These are phyloP conservation scores for Mesocentrotus franciscanus DNA, from an alignment of 53 echinoderm and acorn worm species.

Conservation along the genomic window DNA sequence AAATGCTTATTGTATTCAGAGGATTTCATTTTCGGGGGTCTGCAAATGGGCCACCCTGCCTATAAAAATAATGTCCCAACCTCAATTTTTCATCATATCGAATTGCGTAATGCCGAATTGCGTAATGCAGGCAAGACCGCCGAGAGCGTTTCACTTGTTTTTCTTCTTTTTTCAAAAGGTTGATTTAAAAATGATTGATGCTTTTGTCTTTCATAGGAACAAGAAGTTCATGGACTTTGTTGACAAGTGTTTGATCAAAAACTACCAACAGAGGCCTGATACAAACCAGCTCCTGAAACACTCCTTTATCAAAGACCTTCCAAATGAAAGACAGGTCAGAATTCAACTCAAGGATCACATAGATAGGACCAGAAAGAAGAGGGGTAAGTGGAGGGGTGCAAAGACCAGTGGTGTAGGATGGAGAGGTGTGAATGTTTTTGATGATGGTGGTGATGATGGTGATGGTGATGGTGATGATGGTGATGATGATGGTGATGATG, in stretches of 20 bases:
- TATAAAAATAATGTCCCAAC: no score
- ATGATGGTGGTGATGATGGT: slow-evolving; percentile 46
- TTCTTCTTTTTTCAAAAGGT: no score
- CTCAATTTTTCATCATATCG: no score
- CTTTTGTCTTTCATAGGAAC: slow-evolving; percentile 70
- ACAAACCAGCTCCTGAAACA: slow-evolving; percentile 94
- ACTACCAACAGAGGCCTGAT: slow-evolving; percentile 92
- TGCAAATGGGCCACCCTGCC: no score
- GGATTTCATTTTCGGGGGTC: no score
- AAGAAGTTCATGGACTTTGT: slow-evolving; percentile 96
- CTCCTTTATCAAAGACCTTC: slow-evolving; percentile 97
- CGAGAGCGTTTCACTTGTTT: no score
- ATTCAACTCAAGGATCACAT: slow-evolving; percentile 99
- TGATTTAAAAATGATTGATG: no score
- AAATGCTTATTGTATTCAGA: no score
- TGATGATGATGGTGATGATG: slow-evolving; percentile 4
- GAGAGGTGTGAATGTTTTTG: not conserved
- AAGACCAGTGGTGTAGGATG: not conserved
- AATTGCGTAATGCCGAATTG: no score
- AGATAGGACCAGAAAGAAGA: slow-evolving; percentile 98
- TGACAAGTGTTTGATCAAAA: slow-evolving; percentile 96
- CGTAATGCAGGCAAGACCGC: no score
- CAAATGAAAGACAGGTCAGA: slow-evolving; percentile 94
- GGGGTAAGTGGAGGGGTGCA: slow-evolving; percentile 75
- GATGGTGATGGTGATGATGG: slow-evolving; percentile 25